Base-by-base conservation (phyloP, 2,113 vertebrate species). In the Forbesichthys agassizii region DNA sequence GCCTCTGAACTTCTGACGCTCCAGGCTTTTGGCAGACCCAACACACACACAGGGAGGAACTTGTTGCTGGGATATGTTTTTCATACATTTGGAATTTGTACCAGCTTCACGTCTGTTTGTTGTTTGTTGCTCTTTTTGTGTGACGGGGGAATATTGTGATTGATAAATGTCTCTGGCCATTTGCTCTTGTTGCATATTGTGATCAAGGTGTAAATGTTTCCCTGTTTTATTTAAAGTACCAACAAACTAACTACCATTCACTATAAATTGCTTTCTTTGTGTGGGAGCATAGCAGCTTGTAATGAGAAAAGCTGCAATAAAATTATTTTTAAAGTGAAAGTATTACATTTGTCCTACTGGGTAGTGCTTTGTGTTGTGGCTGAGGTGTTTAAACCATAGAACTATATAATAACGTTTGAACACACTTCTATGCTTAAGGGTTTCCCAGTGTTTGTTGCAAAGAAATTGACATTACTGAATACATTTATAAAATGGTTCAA, bases 241-340 rank as follows among this genome's bases (percentile, higher is more conserved):
- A 59, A 49, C 67, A 61, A 71, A 49, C 55, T 71, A 47, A 69
- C 5, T 74, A 55, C 72, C 72, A 64, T 74, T 60, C 14, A 69
- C 62, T 49, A 59, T 74, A 48, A 33, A 33, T 73, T 48, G n/a
- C 66, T 27, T 55, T 79, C 69, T 75, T 51, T 79, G 60, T 70
- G 79, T 80, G 78, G 78, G 79, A 82, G 77, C 59, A 68, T 64
- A 77, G 82, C 77, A 77, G 75, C 82, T 86, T 64, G 61, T 75
- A 20, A 33, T 56, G 53, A 78, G 77, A 81, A 69, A 84, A 70
- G 64, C 77, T 84, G 81, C 79, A 91, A 92, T 90, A 85, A 90
- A 90, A 79, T 75, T 67, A 88, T 89, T 91, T 91, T 91, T 89
- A 86, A 91, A 85, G 68, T 46, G n/a, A 64, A 85, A 42, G 63